These are phyloP conservation scores for Griposia aprilina DNA, from an alignment of 2,888 invertebrate species.

Conservation along the genomic window DNA sequence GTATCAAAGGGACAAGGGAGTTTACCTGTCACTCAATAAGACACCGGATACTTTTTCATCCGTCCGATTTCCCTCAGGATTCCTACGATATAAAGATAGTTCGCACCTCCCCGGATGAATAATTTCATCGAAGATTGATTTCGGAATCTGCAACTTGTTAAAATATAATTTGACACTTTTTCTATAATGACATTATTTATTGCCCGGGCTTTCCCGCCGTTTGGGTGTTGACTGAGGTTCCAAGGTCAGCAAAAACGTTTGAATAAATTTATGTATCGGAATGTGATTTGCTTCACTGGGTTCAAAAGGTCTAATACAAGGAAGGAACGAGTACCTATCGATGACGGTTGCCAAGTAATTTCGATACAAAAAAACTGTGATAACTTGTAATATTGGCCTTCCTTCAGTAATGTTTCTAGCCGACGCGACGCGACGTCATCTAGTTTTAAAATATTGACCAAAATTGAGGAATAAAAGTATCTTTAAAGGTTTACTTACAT, in stretches of 20 bases:
- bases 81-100: neutral
- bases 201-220: neutral
- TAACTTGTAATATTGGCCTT: too few relatives aligned
- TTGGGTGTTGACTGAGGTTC: neutral
- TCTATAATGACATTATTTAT: slow-evolving; percentile 31
- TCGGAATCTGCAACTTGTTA: slow-evolving; percentile 7
- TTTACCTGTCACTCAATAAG: neutral
- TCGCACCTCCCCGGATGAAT: slow-evolving; percentile 3
- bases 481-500: neutral
- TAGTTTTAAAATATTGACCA: neutral
- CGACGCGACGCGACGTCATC: too few relatives aligned
- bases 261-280: neutral
- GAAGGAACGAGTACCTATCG: neutral
- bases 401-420: neutral
- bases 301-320: too few relatives aligned
- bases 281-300: neutral
- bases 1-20: too few relatives aligned
- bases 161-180: slow-evolving; percentile 36
- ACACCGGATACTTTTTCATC: slow-evolving; percentile 9
- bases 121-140: slow-evolving; percentile 26
- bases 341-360: neutral
- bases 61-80: slow-evolving; percentile 4
- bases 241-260: slow-evolving; percentile 17
- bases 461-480: neutral
- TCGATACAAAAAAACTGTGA: neutral